phyloP scores from a whole-genome alignment of 2,888 invertebrate species.

The Tachystola acroxantha region DNA sequence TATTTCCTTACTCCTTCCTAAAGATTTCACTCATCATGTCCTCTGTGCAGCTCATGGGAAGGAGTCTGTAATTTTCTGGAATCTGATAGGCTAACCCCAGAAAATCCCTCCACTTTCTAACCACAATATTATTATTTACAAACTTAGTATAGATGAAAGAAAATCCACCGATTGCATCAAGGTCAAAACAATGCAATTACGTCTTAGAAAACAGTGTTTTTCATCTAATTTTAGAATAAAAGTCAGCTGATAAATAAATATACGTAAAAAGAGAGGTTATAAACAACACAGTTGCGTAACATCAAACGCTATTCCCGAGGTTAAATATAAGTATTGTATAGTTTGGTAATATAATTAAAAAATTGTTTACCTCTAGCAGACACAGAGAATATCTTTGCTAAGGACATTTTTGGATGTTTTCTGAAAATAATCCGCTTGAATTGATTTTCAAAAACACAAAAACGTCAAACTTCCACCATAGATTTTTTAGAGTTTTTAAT shows the following conservation, averaged over 20 bases:
- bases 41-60: no score
- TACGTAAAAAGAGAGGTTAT: constrained; percentile 47
- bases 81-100: no score
- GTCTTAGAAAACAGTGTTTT: no score
- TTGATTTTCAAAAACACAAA: constrained; percentile 6
- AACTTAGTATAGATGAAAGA: no score
- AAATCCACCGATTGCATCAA: no score
- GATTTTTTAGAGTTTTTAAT: not conserved
- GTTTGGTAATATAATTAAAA: not conserved
- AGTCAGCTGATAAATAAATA: constrained; percentile 38
- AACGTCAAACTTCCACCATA: not conserved
- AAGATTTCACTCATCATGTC: no score
- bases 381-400: constrained; percentile 74
- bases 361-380: constrained; percentile 52
- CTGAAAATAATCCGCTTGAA: constrained; percentile 1
- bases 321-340: not conserved
- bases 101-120: no score
- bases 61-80: no score
- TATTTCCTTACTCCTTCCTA: no score
- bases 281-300: constrained; percentile 63
- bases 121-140: no score
- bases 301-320: constrained; percentile 11
- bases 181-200: no score
- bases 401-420: constrained; percentile 49
- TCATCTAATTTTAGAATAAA: no score